phyloP scores from a whole-genome alignment of 2,113 vertebrate genomes.

The Lanius ludovicianus region DNA sequence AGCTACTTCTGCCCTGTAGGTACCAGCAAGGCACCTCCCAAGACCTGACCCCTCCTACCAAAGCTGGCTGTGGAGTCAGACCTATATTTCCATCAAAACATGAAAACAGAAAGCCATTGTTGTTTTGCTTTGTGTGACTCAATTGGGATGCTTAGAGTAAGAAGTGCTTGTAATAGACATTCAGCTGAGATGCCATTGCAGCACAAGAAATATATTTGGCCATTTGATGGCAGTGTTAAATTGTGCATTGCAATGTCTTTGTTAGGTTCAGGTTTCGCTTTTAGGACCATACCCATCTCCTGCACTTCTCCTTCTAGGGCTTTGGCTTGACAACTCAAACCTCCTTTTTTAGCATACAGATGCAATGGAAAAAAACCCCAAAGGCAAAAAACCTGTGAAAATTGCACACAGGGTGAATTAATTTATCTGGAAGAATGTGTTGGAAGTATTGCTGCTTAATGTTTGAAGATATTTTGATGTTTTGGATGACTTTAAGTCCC shows the following conservation, averaged over 20 bases:
- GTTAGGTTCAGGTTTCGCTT: not conserved
- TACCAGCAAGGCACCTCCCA: not conserved
- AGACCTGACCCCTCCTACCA: rapidly evolving
- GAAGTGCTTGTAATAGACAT: not conserved
- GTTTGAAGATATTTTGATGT: not conserved
- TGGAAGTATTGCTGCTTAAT: not conserved
- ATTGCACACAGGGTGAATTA: not conserved
- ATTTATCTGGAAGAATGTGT: not conserved
- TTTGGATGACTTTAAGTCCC: not conserved
- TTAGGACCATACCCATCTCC: not conserved
- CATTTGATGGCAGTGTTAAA: conserved; percentile 65
- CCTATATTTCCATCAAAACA: not conserved
- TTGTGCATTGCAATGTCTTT: not conserved
- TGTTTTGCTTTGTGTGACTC: not conserved
- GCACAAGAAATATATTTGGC: not conserved
- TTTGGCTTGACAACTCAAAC: not conserved
- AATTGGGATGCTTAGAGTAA: not conserved
- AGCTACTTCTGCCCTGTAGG: not conserved
- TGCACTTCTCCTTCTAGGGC: not conserved
- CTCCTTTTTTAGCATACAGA: not conserved
- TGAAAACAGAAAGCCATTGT: not conserved
- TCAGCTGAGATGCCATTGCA: not conserved
- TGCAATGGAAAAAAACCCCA: not conserved
- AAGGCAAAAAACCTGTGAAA: not conserved
- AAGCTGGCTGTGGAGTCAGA: not conserved